These are phyloP conservation scores for Bactericera cockerelli DNA, from an alignment of 1,140 invertebrate genomes.

Conservation along the genomic window DNA sequence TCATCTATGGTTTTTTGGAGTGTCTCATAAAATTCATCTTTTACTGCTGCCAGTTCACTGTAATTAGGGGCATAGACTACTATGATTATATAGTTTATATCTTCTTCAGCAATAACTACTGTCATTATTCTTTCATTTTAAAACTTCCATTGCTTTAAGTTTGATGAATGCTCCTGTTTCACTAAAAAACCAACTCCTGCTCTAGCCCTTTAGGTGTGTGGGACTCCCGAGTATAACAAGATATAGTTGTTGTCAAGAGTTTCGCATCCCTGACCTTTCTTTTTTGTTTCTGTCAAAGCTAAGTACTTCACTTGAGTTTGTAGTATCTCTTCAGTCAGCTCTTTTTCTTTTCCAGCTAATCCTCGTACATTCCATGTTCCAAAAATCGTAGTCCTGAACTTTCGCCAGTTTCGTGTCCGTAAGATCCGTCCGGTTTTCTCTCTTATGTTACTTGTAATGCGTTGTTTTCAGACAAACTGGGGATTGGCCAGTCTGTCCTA, in stretches of 20 bases:
- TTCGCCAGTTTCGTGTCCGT: conserved; percentile 6
- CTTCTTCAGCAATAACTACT: not conserved
- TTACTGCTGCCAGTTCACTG: not conserved
- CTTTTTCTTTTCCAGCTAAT: conserved; percentile 15
- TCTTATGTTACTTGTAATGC: not conserved
- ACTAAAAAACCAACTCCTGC: conserved; percentile 8
- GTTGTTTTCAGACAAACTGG: not conserved
- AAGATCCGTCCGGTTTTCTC: not conserved
- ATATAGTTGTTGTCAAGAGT: conserved; percentile 7
- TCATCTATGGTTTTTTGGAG: conserved; percentile 11
- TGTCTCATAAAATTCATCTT: conserved; percentile 10
- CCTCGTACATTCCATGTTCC: conserved; percentile 15
- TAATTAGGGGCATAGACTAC: not conserved
- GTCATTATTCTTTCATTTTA: conserved; percentile 9
- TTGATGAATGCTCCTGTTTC: not conserved
- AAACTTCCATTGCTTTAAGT: conserved; percentile 9
- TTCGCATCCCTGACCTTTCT: conserved; percentile 15
- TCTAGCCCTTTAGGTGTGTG: not conserved
- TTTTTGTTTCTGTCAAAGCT: conserved; percentile 16
- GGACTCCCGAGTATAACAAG: conserved; percentile 10
- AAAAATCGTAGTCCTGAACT: conserved; percentile 4
- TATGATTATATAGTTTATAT: not conserved
- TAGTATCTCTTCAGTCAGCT: conserved; percentile 13
- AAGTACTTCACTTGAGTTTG: conserved; percentile 9
- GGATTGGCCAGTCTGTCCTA: not conserved